phyloP scores from a whole-genome alignment of 2,797 vertebrate genomes.

The Lycodopsis pacificus region DNA sequence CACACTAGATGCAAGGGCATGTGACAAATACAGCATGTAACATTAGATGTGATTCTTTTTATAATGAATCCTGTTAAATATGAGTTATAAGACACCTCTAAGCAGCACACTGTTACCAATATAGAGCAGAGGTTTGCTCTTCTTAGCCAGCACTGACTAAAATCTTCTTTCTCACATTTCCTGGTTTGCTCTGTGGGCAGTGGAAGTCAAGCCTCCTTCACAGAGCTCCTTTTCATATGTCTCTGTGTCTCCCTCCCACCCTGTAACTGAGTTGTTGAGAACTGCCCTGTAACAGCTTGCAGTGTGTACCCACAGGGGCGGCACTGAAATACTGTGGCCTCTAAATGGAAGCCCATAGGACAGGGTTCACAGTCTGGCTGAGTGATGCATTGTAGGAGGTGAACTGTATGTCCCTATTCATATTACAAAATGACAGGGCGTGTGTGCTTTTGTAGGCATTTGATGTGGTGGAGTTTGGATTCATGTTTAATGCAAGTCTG shows the following conservation, averaged over 20 bases:
- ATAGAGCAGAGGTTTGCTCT: conserved; percentile 33
- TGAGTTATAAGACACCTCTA: neutral
- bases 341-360: conserved; percentile 42
- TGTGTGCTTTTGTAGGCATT: conserved; percentile 42
- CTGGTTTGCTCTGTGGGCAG: conserved; percentile 55
- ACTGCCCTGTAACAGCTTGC: conserved; percentile 41
- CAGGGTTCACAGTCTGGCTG: conserved; percentile 36
- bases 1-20: neutral
- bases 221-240: conserved; percentile 72
- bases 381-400: conserved; percentile 51
- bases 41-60: neutral
- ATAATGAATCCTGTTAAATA: conserved; percentile 2
- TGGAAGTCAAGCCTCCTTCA: conserved; percentile 51
- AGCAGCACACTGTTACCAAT: conserved; percentile 35
- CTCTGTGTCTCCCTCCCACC: conserved; percentile 42
- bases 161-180: conserved; percentile 56
- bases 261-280: conserved; percentile 29
- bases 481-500: conserved; percentile 31
- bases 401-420: conserved; percentile 56
- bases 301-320: conserved; percentile 43
- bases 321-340: conserved; percentile 38
- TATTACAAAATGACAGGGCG: conserved; percentile 68
- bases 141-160: conserved; percentile 27
- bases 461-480: conserved; percentile 61
- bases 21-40: neutral